Conservation (phyloP, 2,113 vertebrate species). For the Scatophagus argus region DNA sequence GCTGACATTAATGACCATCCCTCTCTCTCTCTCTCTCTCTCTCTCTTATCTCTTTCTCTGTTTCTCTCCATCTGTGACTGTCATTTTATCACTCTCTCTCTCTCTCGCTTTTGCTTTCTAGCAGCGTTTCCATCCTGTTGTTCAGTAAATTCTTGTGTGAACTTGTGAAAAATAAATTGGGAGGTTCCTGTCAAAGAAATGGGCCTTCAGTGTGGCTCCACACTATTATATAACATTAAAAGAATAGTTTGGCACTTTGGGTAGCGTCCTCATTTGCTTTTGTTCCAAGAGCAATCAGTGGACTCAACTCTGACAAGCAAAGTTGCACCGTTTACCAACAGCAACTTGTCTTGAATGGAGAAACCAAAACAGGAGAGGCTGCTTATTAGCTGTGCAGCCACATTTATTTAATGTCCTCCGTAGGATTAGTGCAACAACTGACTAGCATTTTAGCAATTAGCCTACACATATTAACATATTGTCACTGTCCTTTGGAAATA, state of each 20-base stretch:
- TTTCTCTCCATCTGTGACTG: conserved; percentile 34
- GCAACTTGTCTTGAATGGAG: neutral
- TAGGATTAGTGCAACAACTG: too few relatives aligned
- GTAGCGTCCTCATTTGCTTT: neutral
- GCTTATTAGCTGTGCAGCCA: neutral
- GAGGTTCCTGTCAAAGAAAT: conserved; percentile 29
- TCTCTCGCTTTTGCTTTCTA: neutral
- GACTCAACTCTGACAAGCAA: neutral
- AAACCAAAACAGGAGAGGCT: neutral
- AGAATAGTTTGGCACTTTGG: neutral
- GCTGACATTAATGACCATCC: conserved; percentile 80
- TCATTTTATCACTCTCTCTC: conserved; percentile 57
- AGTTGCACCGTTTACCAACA: neutral
- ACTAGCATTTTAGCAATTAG: neutral
- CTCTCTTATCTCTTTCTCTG: conserved; percentile 52
- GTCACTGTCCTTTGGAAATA: too few relatives aligned
- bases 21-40: conserved; percentile 53
- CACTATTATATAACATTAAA: neutral
- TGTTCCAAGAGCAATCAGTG: neutral
- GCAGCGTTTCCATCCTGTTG: conserved; percentile 35
- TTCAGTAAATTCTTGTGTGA: conserved; percentile 47
- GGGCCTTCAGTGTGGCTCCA: neutral
- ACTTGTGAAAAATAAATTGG: conserved; percentile 63
- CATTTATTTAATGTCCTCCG: neutral
- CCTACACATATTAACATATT: too few relatives aligned